Evolutionary conservation across 1,140 invertebrate genomes (phyloP).

Genomic region (Drosophila orena): DNA sequence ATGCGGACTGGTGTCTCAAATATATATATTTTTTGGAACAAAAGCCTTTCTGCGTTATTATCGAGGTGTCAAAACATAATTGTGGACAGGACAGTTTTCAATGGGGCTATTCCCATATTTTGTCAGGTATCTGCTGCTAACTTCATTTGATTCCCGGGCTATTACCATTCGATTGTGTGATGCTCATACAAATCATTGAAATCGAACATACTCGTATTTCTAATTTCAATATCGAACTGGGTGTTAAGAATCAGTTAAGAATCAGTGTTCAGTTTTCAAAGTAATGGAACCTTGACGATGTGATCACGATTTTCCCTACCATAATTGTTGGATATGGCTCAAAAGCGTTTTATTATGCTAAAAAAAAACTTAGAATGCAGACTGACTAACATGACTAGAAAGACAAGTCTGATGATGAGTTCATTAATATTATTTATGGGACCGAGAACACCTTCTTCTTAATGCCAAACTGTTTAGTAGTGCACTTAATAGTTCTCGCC

Average conservation of each 20-base stretch:
- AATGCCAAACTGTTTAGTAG: not conserved
- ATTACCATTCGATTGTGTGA: constrained; percentile 46
- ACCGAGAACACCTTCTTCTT: no score
- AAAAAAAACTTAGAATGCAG: no score
- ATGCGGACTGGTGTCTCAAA: constrained; percentile 19
- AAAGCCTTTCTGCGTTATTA: constrained; percentile 23
- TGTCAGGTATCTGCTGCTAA: constrained; percentile 29
- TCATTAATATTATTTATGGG: no score
- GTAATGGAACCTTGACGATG: no score
- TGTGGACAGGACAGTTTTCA: constrained; percentile 39
- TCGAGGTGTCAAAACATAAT: constrained; percentile 71
- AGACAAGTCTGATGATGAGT: not conserved
- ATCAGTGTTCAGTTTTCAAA: no score
- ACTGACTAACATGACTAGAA: not conserved
- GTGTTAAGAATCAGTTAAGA: no score
- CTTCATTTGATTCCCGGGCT: constrained; percentile 16
- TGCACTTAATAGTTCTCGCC: not conserved
- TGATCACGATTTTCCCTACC: no score
- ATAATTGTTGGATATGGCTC: no score
- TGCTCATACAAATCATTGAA: constrained; percentile 16
- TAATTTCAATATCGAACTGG: no score
- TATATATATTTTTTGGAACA: not conserved
- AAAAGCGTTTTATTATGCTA: no score
- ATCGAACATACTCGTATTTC: no score
- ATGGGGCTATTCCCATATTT: constrained; percentile 18